A percentile compares a stretch with the other conserved stretches of the same genome.
These are phyloP conservation scores for Catostylus mosaicus DNA, from an alignment of 30 jellyfish, hydroid and myxozoan genomes.

Conservation along the genomic window DNA sequence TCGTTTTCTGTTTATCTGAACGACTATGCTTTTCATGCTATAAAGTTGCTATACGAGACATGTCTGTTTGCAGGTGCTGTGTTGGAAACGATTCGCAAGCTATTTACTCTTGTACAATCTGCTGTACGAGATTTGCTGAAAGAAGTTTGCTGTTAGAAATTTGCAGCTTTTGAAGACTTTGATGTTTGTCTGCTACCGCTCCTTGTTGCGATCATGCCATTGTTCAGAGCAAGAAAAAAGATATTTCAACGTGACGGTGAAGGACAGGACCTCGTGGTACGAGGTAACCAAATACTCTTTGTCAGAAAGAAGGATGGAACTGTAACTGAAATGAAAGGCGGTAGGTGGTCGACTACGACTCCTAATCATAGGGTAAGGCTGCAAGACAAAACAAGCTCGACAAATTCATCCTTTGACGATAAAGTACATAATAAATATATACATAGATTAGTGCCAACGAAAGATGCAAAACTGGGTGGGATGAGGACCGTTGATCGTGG, in stretches of 20 bases:
- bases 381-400: background rate
- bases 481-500: conserved; percentile 19
- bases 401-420: background rate
- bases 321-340: background rate
- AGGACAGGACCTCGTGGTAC: conserved; percentile 6
- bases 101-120: background rate
- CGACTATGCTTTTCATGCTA: background rate
- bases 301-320: background rate
- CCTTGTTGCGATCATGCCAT: background rate
- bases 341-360: background rate
- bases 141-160: background rate
- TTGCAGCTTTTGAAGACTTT: background rate
- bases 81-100: background rate
- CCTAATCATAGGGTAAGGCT: background rate
- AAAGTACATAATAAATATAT: background rate
- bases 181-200: background rate
- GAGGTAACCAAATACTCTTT: conserved; percentile 4
- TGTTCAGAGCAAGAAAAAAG: background rate
- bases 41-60: background rate
- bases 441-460: background rate
- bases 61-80: conserved; percentile 4
- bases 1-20: background rate
- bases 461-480: background rate
- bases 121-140: background rate
- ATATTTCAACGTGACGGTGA: background rate